A percentile compares a stretch with the other conserved stretches of the same genome.
Conservation (phyloP, 2,113 vertebrate species). For the Sialia sialis region DNA sequence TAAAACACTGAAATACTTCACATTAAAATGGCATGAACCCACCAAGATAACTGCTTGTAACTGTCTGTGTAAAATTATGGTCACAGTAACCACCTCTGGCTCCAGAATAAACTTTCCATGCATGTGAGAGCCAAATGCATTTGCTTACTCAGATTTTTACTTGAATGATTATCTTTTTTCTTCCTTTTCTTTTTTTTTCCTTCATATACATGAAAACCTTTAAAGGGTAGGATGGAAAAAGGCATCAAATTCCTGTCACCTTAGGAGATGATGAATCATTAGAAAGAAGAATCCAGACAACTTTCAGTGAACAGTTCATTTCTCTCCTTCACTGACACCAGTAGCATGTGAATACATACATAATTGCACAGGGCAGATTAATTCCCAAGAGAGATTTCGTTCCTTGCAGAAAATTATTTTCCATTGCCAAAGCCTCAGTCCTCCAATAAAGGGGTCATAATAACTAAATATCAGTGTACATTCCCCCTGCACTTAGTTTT, state of each 20-base stretch:
- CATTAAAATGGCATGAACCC: conserved; percentile 53
- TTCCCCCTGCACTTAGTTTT: not conserved
- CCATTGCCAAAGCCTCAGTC: not conserved
- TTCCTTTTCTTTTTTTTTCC: not conserved
- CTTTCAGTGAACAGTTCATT: not conserved
- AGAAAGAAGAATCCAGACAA: not conserved
- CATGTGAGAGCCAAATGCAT: conserved; percentile 58
- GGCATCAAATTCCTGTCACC: not conserved
- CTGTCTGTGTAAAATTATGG: conserved; percentile 65
- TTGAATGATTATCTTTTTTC: conserved; percentile 7
- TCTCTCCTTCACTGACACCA: not conserved
- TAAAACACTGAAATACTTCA: conserved; percentile 48
- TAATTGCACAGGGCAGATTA: not conserved
- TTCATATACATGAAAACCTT: conserved; percentile 3
- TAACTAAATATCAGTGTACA: not conserved
- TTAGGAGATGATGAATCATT: not conserved
- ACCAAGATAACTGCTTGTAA: conserved; percentile 44
- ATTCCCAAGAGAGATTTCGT: not conserved
- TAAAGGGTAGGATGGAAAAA: not conserved
- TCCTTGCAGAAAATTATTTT: not conserved
- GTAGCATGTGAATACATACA: not conserved
- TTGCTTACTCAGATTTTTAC: conserved; percentile 73
- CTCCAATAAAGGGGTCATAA: not conserved
- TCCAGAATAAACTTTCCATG: conserved; percentile 61
- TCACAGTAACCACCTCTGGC: conserved; percentile 64